Evolutionary conservation across 2,113 vertebrate species (phyloP).

Genomic region (Mirza zaza): DNA sequence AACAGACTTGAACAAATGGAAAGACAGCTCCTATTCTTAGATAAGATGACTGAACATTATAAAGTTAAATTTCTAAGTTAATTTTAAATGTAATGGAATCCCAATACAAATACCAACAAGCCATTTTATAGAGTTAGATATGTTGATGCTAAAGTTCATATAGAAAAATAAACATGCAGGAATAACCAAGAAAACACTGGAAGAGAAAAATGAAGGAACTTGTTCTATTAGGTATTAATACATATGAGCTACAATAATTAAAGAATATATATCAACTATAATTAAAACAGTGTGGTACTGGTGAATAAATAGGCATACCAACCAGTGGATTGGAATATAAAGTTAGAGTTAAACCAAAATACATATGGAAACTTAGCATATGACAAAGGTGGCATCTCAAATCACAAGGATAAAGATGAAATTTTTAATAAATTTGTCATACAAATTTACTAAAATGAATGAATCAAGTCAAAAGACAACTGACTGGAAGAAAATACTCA

Average conservation of each 20-base stretch:
- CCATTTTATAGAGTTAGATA: neutral
- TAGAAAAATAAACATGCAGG: neutral
- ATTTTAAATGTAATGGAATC: neutral
- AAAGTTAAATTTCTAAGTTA: neutral
- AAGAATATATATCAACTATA: neutral
- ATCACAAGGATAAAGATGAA: neutral
- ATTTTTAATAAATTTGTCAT: neutral
- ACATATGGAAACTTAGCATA: neutral
- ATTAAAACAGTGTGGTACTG: neutral
- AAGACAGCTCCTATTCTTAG: neutral
- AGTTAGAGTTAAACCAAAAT: neutral
- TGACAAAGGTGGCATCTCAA: neutral
- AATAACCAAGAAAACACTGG: neutral
- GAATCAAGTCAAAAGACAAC: neutral
- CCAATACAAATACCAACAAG: neutral
- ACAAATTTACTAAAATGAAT: neutral
- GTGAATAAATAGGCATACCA: neutral
- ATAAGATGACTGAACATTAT: neutral
- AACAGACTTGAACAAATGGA: neutral
- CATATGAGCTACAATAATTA: neutral
- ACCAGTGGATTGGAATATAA: neutral
- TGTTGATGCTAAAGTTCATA: neutral
- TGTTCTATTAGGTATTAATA: neutral
- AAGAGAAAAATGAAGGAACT: neutral
- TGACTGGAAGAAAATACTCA: neutral